These are phyloP conservation scores for Pseudomyrmex flavicornis DNA, from an alignment of 1,140 invertebrate genomes.

Conservation along the genomic window DNA sequence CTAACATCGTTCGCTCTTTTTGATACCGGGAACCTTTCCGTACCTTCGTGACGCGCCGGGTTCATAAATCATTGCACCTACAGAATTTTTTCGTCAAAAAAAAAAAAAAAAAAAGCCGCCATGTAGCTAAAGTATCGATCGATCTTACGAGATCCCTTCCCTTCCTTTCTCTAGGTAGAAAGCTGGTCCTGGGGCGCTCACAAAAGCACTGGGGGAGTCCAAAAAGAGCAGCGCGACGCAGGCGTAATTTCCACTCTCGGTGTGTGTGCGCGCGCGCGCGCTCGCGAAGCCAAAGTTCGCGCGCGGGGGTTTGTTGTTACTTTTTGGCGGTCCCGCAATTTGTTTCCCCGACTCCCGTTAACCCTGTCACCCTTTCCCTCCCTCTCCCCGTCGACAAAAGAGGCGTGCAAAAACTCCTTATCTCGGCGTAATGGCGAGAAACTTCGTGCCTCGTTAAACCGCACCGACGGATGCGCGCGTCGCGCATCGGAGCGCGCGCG, in stretches of 20 bases:
- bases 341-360: conserved; percentile 59
- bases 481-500: conserved; percentile 20
- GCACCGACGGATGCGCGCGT: conserved; percentile 44
- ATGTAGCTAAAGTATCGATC: conserved; percentile 51
- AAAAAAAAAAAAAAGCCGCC: background rate
- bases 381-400: conserved; percentile 19
- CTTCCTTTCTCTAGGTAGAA: conserved; percentile 1
- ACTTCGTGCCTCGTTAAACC: conserved; percentile 61
- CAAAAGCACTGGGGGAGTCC: conserved; percentile 27
- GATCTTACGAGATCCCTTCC: conserved; percentile 48
- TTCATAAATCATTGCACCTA: conserved; percentile 63
- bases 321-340: conserved; percentile 60
- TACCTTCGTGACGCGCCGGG: conserved; percentile 51
- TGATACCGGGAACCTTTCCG: conserved; percentile 52
- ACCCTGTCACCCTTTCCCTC: conserved; percentile 43
- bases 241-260: conserved; percentile 55
- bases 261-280: background rate
- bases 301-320: conserved; percentile 57
- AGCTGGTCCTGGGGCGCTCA: conserved; percentile 13
- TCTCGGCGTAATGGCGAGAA: conserved; percentile 61
- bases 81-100: conserved; percentile 56
- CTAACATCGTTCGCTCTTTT: conserved; percentile 43
- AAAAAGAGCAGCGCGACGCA: conserved; percentile 44
- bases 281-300: conserved; percentile 58
- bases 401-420: conserved; percentile 59